Percentiles rank a stretch among this genome's conserved stretches.
Conservation (phyloP, 2,888 invertebrate species). For the Coecobrya sp. region DNA sequence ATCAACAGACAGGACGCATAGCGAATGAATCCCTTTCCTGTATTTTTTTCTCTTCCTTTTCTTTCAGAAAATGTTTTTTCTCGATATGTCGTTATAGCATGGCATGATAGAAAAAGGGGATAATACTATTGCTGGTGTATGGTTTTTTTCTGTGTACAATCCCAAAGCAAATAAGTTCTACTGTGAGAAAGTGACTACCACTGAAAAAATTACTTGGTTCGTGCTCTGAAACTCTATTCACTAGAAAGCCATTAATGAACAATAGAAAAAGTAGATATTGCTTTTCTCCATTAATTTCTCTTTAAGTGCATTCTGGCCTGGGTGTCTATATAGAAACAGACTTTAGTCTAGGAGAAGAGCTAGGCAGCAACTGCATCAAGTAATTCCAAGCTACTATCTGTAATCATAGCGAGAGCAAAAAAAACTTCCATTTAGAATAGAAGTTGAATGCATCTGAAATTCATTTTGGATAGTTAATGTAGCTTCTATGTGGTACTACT, state of each 20-base stretch:
- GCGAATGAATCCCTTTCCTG: slow-evolving; percentile 71
- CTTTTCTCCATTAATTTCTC: slow-evolving; percentile 86
- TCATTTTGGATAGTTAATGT: background rate
- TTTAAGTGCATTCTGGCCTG: slow-evolving; percentile 67
- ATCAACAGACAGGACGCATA: slow-evolving; percentile 72
- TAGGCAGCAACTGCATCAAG: background rate
- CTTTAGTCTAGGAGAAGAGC: background rate
- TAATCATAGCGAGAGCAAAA: background rate
- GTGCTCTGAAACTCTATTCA: slow-evolving; percentile 82
- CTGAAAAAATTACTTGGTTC: slow-evolving; percentile 69
- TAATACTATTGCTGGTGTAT: slow-evolving; percentile 12
- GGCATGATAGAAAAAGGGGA: slow-evolving; percentile 69
- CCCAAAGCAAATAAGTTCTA: slow-evolving; percentile 59
- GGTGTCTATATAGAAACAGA: background rate
- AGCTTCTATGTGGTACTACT: background rate
- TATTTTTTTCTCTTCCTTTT: slow-evolving; percentile 41
- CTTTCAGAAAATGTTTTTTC: slow-evolving; percentile 66
- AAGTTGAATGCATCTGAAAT: background rate
- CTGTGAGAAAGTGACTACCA: slow-evolving; percentile 27
- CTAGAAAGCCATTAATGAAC: slow-evolving; percentile 86
- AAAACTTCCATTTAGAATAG: background rate
- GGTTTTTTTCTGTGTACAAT: background rate
- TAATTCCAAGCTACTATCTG: background rate
- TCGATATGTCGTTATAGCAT: slow-evolving; percentile 72
- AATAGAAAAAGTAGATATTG: slow-evolving; percentile 86